A percentile compares a stretch with the other conserved stretches of the same genome.
Conservation (phyloP, 2,113 vertebrate species). For the Cyanoderma ruficeps region DNA sequence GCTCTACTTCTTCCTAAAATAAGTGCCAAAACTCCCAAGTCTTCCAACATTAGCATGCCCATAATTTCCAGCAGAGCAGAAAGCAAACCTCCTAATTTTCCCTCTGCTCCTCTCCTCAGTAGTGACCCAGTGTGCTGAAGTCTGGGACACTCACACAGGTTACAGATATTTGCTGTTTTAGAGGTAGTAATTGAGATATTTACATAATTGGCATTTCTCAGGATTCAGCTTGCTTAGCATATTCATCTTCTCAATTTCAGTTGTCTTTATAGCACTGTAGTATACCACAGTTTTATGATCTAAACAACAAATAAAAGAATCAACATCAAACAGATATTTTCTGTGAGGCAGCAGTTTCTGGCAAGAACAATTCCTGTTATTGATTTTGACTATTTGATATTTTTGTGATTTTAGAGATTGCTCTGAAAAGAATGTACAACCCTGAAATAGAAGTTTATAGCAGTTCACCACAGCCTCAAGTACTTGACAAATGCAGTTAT, state of each 20-base stretch:
- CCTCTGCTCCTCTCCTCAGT: not conserved
- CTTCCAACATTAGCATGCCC: not conserved
- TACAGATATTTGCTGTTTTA: not conserved
- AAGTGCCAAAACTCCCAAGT: not conserved
- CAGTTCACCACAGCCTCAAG: not conserved
- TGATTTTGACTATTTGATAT: constrained; percentile 29
- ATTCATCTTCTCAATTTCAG: constrained; percentile 12
- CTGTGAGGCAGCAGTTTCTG: constrained; percentile 3
- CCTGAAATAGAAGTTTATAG: constrained; percentile 26
- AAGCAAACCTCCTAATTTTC: not conserved
- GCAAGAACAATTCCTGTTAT: constrained; percentile 30
- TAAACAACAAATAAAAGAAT: not conserved
- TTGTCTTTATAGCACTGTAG: not conserved
- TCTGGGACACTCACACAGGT: not conserved
- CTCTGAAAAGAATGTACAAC: not conserved
- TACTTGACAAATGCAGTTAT: constrained; percentile 33
- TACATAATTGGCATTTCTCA: not conserved
- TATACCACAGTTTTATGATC: not conserved
- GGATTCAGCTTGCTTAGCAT: not conserved
- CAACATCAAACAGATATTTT: not conserved
- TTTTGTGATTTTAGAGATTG: constrained; percentile 1
- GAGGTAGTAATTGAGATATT: not conserved
- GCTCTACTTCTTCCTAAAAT: not conserved
- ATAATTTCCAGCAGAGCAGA: not conserved
- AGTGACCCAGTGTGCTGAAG: not conserved